phyloP scores from a whole-genome alignment of 2,113 vertebrate genomes.

The Leptosomus discolor region DNA sequence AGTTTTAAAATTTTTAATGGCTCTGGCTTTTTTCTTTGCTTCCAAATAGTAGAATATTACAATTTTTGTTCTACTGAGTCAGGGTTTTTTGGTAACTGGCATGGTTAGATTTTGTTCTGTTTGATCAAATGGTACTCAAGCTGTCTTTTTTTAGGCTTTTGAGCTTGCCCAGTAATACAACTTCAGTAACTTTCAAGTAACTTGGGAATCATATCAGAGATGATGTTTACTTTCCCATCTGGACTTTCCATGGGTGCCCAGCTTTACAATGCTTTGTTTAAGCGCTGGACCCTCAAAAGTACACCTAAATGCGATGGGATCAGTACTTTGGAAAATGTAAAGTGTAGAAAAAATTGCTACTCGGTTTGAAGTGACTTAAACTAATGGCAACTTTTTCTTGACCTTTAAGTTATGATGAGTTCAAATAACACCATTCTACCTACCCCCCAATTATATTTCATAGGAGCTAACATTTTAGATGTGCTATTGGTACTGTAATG shows the following conservation, averaged over 20 bases:
- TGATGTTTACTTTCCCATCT: slow-evolving; percentile 32
- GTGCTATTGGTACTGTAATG: background rate
- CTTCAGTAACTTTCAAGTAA: background rate
- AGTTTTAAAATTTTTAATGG: background rate
- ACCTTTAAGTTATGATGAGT: background rate
- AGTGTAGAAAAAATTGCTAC: background rate
- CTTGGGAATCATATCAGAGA: background rate
- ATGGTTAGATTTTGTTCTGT: background rate
- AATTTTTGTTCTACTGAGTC: background rate
- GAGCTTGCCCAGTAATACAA: background rate
- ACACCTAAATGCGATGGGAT: background rate
- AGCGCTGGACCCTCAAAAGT: background rate
- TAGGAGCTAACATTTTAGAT: background rate
- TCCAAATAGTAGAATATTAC: background rate
- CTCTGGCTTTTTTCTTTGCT: background rate
- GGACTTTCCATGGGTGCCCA: background rate
- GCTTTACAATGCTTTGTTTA: background rate
- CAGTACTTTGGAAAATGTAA: background rate
- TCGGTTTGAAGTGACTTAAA: background rate
- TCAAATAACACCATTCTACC: background rate
- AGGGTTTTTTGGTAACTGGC: background rate
- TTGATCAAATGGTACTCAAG: background rate
- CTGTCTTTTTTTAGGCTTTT: background rate
- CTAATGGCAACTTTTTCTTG: background rate
- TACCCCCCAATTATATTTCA: background rate